Conservation (phyloP, 2,888 invertebrate genomes). For the Dolichopus griseipennis region DNA sequence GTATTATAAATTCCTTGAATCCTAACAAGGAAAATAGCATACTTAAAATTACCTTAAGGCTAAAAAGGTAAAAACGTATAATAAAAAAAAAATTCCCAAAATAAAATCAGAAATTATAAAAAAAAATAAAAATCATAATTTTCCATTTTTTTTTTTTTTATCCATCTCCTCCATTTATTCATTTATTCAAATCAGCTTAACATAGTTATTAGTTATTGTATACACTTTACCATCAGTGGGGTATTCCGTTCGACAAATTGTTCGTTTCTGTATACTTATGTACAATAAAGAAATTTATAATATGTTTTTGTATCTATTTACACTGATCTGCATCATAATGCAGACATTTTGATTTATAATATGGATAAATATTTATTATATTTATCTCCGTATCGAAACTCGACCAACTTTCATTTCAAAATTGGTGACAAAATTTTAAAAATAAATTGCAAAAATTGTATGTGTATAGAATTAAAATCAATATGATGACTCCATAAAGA, state of each 20-base stretch:
- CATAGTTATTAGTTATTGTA: background rate
- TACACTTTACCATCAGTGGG: background rate
- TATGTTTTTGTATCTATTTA: too few relatives aligned
- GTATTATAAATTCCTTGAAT: background rate
- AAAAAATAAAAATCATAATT: too few relatives aligned
- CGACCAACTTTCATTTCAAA: too few relatives aligned
- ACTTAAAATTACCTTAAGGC: background rate
- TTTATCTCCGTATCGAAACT: too few relatives aligned
- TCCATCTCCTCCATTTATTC: background rate
- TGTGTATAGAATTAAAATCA: too few relatives aligned
- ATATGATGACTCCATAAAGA: too few relatives aligned
- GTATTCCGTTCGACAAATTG: background rate
- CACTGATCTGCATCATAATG: too few relatives aligned
- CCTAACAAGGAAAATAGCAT: background rate
- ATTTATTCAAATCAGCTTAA: constrained; percentile 1
- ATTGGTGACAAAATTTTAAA: too few relatives aligned
- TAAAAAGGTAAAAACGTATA: constrained; percentile 1
- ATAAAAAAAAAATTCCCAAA: background rate
- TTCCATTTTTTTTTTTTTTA: background rate
- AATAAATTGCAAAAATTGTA: too few relatives aligned
- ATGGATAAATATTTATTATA: too few relatives aligned
- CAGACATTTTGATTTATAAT: too few relatives aligned
- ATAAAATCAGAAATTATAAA: background rate
- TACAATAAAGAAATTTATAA: too few relatives aligned
- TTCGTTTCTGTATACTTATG: background rate